These are phyloP conservation scores for Paraescarpia echinospica DNA, from an alignment of 1,140 invertebrate species.

Conservation along the genomic window DNA sequence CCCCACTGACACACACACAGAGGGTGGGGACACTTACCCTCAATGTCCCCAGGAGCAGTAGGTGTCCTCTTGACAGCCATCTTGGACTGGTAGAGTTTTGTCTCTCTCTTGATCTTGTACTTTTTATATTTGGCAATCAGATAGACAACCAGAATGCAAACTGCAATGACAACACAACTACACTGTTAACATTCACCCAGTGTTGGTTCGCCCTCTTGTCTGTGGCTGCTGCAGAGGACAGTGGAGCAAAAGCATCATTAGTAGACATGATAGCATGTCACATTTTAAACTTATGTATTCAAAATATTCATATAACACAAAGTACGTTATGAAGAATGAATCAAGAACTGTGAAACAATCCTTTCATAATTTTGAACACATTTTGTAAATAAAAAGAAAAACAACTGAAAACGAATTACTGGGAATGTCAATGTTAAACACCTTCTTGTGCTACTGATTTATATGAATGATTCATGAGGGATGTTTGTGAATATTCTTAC, in stretches of 20 bases:
- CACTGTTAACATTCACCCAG: not conserved
- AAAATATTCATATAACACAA: too few relatives aligned
- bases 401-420: too few relatives aligned
- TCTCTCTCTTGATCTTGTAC: not conserved
- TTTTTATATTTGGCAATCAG: slow-evolving; percentile 27
- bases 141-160: slow-evolving; percentile 42
- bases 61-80: not conserved
- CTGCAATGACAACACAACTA: slow-evolving; percentile 35
- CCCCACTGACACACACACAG: not conserved
- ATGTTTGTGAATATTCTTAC: too few relatives aligned
- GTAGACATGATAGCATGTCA: too few relatives aligned
- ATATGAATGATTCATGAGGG: too few relatives aligned
- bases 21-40: not conserved
- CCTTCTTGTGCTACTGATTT: too few relatives aligned
- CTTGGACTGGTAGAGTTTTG: not conserved
- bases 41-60: not conserved
- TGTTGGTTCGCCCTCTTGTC: not conserved
- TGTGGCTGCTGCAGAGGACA: not conserved
- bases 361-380: too few relatives aligned
- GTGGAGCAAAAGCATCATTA: not conserved
- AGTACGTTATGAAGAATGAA: too few relatives aligned
- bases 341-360: too few relatives aligned
- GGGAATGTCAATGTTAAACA: too few relatives aligned
- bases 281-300: too few relatives aligned
- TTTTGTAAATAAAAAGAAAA: too few relatives aligned